Conservation (phyloP, 2,113 vertebrate species). For the Heptranchias perlo region DNA sequence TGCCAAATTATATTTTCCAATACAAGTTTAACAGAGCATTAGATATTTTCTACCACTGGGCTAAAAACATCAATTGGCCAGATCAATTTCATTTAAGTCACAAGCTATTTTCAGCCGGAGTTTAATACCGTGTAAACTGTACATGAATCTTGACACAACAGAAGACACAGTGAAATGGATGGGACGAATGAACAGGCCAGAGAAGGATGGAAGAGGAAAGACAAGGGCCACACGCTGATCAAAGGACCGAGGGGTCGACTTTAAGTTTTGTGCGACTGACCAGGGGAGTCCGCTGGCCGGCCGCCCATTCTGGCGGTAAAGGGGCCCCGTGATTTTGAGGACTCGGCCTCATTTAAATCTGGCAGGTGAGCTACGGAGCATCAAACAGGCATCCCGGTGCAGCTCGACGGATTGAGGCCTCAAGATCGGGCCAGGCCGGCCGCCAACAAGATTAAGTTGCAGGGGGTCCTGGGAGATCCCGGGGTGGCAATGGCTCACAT, state of each 20-base stretch:
- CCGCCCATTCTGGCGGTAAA: no score
- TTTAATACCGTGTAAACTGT: not conserved
- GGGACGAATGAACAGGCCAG: not conserved
- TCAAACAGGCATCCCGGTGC: not conserved
- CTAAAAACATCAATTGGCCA: no score
- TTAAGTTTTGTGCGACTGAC: not conserved
- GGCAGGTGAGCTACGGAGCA: not conserved
- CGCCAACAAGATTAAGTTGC: not conserved
- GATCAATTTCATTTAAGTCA: no score
- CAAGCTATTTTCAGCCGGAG: not conserved
- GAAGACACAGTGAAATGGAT: not conserved
- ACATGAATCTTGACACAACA: no score
- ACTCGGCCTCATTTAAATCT: no score
- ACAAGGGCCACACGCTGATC: no score
- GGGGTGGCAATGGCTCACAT: not conserved
- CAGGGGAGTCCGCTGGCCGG: no score
- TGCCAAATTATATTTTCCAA: no score
- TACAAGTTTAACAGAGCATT: no score
- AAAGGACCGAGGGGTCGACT: no score
- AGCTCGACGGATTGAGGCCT: not conserved
- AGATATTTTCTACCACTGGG: no score
- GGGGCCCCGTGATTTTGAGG: no score
- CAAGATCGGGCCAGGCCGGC: not conserved
- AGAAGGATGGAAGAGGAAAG: not conserved
- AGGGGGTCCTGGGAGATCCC: not conserved